These are phyloP conservation scores for Corvus hawaiiensis DNA, from an alignment of 2,113 vertebrate species.

Conservation along the genomic window DNA sequence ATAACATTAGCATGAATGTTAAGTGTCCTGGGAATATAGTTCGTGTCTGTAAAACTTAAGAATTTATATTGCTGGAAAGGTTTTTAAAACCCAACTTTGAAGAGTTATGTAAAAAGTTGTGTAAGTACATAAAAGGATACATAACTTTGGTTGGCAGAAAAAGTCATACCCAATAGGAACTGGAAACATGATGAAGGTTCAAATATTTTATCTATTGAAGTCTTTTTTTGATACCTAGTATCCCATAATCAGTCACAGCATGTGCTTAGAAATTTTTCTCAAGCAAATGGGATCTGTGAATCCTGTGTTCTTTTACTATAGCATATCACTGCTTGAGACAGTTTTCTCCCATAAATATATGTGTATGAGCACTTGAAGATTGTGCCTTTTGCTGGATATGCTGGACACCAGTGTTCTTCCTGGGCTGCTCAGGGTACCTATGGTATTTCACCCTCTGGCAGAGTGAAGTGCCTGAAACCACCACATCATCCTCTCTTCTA, in stretches of 20 bases:
- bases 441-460: not conserved
- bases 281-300: not conserved
- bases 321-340: not conserved
- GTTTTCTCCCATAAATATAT: not conserved
- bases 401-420: not conserved
- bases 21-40: not conserved
- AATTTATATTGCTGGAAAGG: conserved; percentile 1
- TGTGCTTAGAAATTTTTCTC: not conserved
- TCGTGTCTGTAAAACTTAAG: not conserved
- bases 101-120: not conserved
- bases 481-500: not conserved
- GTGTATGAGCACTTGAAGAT: rapidly evolving
- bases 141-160: not conserved
- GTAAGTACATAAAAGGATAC: not conserved
- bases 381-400: not conserved
- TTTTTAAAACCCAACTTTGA: not conserved
- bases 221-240: not conserved
- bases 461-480: not conserved
- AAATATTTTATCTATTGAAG: not conserved
- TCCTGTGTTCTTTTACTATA: not conserved
- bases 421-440: not conserved
- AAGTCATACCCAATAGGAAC: not conserved
- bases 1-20: not conserved
- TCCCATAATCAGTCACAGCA: not conserved
- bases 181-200: not conserved